Evolutionary conservation across 1,140 invertebrate species (phyloP).

Genomic region (Magallana gigas): DNA sequence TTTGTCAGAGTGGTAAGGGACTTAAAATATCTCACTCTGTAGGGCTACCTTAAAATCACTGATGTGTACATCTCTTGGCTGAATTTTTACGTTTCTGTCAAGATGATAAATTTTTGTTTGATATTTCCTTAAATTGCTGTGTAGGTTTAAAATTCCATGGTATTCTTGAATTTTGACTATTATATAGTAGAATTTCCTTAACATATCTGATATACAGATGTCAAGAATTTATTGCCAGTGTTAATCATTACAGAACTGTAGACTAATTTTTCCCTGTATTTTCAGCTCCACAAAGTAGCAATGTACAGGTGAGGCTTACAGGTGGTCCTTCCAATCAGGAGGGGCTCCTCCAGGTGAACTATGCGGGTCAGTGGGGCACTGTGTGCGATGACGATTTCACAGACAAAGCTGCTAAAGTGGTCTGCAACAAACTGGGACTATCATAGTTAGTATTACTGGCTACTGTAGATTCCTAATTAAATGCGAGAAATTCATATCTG

Average conservation of each 20-base stretch:
- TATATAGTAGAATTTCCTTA: too few relatives aligned
- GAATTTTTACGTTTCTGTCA: too few relatives aligned
- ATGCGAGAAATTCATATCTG: too few relatives aligned
- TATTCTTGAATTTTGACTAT: too few relatives aligned
- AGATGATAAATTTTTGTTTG: too few relatives aligned
- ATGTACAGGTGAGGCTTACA: slow-evolving; percentile 48
- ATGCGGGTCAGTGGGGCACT: slow-evolving; percentile 65
- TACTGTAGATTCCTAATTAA: too few relatives aligned
- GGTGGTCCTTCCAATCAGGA: slow-evolving; percentile 47
- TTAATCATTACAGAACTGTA: not conserved
- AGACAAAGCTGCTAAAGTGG: slow-evolving; percentile 60
- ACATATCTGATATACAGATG: too few relatives aligned
- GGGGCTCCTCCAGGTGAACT: slow-evolving; percentile 63
- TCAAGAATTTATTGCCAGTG: too few relatives aligned
- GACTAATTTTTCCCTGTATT: not conserved
- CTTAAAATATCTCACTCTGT: not conserved
- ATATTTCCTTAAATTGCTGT: too few relatives aligned
- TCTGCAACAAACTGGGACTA: slow-evolving; percentile 60
- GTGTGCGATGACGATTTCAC: slow-evolving; percentile 69
- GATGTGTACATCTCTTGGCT: too few relatives aligned
- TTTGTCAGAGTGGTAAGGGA: slow-evolving; percentile 59
- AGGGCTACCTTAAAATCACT: too few relatives aligned
- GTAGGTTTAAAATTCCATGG: too few relatives aligned
- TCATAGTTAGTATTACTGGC: slow-evolving; percentile 46
- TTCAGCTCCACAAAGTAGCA: slow-evolving; percentile 40